Evolutionary conservation across 2,113 vertebrate genomes (phyloP), one percentile per base, ranked within the genome.

Genomic region (Oxygymnocypris stewartii): DNA sequence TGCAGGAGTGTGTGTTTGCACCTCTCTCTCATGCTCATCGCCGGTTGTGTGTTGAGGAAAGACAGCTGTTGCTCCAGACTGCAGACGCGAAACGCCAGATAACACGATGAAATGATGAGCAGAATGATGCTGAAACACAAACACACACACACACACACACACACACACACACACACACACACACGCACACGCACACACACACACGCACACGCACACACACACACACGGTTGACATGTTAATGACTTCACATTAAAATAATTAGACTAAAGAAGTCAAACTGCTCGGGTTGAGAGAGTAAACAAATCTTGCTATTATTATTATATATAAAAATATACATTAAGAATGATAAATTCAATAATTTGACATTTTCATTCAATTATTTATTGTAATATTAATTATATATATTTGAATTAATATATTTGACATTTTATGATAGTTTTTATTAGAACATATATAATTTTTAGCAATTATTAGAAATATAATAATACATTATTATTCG

Each of bases 1-100:
- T 51, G 49, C 4, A 14, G 0, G 49, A 14, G 13, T 35, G 49
- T 82, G 42, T 44, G 31, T 83, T 42, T 84, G 90, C 83, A 96
- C 95, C 95, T 95, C 84, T 95, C 93, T 90, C 92, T 92, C 84
- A 94, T 89, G 44, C 92, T 93, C 84, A 95, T 87, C 4, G 91
- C 89, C 14, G 94, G 93, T 80, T 94, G 94, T 86, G 90, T 84
- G 80, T 90, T 92, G 82, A 98, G 94, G 83, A 96, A 96, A 82
- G 96, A 96, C 59, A 99, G 92, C 90, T 97, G 96, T 91, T 98
- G 96, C 91, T 99, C 97, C 93, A 99, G 94, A 80, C 93, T 96
- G 92, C 96, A 98, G 90, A 99, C 97, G 25, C 97, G 96, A 87
- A 98, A 97, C 0, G 97, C 97, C 95, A 99, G 93, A 87, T 98